phyloP scores from a whole-genome alignment of 2,888 invertebrate species.

The Tetrapedia diversipes region DNA sequence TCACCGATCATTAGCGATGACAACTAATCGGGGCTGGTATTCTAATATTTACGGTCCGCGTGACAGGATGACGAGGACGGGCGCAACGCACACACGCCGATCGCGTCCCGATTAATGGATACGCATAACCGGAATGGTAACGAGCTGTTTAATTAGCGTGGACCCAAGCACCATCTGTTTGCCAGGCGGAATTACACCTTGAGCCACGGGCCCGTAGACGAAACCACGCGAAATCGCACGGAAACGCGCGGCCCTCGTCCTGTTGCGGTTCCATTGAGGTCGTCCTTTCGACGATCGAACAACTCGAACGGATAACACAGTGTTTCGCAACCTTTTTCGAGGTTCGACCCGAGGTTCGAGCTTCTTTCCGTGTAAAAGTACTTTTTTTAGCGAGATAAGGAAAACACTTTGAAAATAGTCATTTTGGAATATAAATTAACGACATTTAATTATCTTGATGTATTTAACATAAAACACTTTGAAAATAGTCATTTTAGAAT shows the following conservation, averaged over 20 bases:
- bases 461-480: too few species aligned
- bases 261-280: constrained; percentile 12
- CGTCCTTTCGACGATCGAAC: constrained; percentile 31
- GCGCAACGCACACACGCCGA: too few species aligned
- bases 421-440: too few species aligned
- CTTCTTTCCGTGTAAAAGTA: too few species aligned
- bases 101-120: constrained; percentile 62
- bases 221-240: constrained; percentile 16
- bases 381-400: too few species aligned
- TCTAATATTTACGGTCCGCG: constrained; percentile 58
- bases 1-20: constrained; percentile 57
- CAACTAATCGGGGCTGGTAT: constrained; percentile 35
- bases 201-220: neutral
- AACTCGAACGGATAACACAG: constrained; percentile 21
- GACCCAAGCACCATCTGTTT: constrained; percentile 39
- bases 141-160: constrained; percentile 60
- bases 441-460: too few species aligned
- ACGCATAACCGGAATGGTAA: constrained; percentile 48
- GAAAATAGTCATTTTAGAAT: too few species aligned
- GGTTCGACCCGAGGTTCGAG: too few species aligned
- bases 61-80: constrained; percentile 26
- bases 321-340: too few species aligned
- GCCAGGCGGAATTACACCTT: constrained; percentile 32
- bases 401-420: too few species aligned
- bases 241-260: neutral